Base-by-base conservation (phyloP, 2,113 vertebrate species). In the Etheostoma cragini region DNA sequence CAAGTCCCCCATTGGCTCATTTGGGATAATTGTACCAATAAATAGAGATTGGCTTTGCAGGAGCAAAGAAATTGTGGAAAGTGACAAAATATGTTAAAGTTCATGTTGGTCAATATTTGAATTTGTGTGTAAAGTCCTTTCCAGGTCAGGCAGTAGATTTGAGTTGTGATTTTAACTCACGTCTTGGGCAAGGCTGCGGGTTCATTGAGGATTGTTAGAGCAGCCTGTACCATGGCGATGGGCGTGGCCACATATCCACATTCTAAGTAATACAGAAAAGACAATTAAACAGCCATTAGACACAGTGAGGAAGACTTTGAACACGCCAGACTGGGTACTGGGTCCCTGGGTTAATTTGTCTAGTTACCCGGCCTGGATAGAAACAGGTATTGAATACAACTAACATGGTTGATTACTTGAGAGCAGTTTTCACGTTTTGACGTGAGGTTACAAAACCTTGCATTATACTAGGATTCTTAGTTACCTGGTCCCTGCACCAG, bases 401-500 rank as follows among this genome's bases (percentile, higher is more conserved):
- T 4, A n/a, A 53, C 22, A 57, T 49, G 14, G 33, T 4, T 47
- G 5, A 63, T 63, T 17, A 50, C 15, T 57, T 5, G 35, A 38
- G 35, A 38, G 35, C 8, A 1, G 21, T 17, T 38, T 16, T 69
- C 30, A 38, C 11, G 1, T 33, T 82, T 50, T 42, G n/a, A n/a
- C n/a, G n/a, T n/a, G n/a, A n/a, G n/a, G n/a, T n/a, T n/a, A n/a
- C 26, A 52, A 52, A 52, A 17, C 19, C 7, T 19, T 42, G 5
- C 13, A 52, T 62, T 8, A 57, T 3, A 30, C 10, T 22, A 45
- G 21, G 33, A 42, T 8, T 6, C 68, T 17, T 13, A 58, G 11
- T 82, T 93, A 99, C 98, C 98, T 95, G 98, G 97, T 92, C 97
- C 98, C 87, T 96, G 97, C 86, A 99, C 96, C 84, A 96, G 91